These are phyloP conservation scores for Pilophorus perplexus DNA, from an alignment of 2,888 invertebrate genomes.

Conservation along the genomic window DNA sequence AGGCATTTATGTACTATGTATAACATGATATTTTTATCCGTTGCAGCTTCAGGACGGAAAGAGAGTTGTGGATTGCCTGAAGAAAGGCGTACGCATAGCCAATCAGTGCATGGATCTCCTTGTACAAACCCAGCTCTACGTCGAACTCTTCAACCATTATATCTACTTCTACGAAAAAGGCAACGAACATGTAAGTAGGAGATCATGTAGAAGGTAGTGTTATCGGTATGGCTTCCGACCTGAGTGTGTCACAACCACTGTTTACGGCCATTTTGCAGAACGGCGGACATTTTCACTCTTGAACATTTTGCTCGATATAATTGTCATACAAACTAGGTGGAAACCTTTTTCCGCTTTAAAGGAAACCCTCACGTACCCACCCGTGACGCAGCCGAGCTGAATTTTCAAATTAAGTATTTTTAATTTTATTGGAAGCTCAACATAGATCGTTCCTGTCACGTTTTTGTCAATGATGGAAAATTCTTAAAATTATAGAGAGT, in stretches of 20 bases:
- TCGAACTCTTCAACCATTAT: conserved; percentile 91
- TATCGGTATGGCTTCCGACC: too few species aligned
- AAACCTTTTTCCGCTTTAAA: too few species aligned
- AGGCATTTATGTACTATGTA: not conserved
- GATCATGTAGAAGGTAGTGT: too few species aligned
- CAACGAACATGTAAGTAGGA: conserved; percentile 62
- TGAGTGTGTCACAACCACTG: not conserved
- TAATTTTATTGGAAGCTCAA: too few species aligned
- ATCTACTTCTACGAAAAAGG: conserved; percentile 90
- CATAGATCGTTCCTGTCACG: too few species aligned
- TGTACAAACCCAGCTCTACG: conserved; percentile 93
- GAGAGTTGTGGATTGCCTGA: conserved; percentile 89
- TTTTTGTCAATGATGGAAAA: too few species aligned
- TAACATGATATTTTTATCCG: not conserved
- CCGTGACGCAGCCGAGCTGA: too few species aligned
- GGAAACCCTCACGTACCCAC: too few species aligned
- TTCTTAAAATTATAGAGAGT: too few species aligned
- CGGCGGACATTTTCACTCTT: not conserved
- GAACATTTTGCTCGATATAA: not conserved
- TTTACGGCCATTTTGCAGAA: too few species aligned
- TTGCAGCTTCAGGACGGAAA: conserved; percentile 80
- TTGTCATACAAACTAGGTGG: too few species aligned
- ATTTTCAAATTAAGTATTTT: too few species aligned
- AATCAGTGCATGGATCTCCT: conserved; percentile 97
- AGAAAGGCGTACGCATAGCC: conserved; percentile 91